Conservation (phyloP, 2,797 vertebrate genomes). For the Aotus griseimembra region DNA sequence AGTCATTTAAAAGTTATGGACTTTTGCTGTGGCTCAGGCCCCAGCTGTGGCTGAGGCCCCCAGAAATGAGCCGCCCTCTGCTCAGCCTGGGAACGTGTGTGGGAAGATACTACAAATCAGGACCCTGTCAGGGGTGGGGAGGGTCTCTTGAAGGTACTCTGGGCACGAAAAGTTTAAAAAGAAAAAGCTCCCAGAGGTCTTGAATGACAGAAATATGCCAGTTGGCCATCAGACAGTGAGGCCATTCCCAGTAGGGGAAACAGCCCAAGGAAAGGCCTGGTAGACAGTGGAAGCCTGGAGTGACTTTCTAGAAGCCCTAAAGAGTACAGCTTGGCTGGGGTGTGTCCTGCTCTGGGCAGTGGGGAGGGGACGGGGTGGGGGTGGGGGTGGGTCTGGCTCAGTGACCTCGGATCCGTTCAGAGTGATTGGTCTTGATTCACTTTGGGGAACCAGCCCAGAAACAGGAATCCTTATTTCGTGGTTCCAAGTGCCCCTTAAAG, state of each 20-base stretch:
- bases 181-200: not conserved
- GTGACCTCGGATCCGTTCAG: not conserved
- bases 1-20: not conserved
- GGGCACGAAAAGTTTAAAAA: not conserved
- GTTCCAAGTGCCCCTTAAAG: not conserved
- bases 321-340: not conserved
- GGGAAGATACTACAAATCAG: not conserved
- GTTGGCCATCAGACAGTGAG: not conserved
- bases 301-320: not conserved
- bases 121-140: accelerated
- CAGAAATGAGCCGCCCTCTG: not conserved
- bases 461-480: not conserved
- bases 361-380: not conserved
- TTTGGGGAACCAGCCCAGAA: not conserved
- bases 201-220: not conserved
- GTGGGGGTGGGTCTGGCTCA: not conserved
- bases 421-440: not conserved
- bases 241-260: not conserved
- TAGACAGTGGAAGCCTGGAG: not conserved
- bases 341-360: not conserved
- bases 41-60: not conserved
- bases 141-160: not conserved
- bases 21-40: not conserved
- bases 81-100: not conserved
- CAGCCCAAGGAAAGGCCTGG: not conserved